Evolutionary conservation across 64 coral and sea anemone genomes (phyloP).

Genomic region (Catalaphyllia jardinei): DNA sequence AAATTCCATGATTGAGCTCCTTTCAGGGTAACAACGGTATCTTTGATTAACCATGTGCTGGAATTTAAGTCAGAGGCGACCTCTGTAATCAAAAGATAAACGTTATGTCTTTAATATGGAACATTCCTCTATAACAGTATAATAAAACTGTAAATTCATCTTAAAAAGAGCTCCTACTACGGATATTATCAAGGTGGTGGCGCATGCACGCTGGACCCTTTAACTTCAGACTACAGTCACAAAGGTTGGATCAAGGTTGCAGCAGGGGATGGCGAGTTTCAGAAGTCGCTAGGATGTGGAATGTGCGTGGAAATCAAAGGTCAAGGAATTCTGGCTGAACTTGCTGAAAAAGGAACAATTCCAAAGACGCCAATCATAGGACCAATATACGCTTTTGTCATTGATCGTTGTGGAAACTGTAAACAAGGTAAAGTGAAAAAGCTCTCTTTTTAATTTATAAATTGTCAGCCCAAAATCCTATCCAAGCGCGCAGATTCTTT

Average conservation of each 20-base stretch:
- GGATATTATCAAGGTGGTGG: constrained; percentile 53
- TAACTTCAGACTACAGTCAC: constrained; percentile 57
- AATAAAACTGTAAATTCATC: neutral
- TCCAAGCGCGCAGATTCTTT: too few species aligned
- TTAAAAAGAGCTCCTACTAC: constrained; percentile 43
- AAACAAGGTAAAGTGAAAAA: constrained; percentile 16
- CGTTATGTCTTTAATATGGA: neutral
- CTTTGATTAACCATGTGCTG: too few species aligned
- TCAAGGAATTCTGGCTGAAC: constrained; percentile 34
- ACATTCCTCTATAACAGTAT: neutral
- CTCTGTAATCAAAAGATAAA: too few species aligned
- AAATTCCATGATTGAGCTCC: too few species aligned
- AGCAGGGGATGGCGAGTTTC: constrained; percentile 33
- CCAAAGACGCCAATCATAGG: constrained; percentile 49
- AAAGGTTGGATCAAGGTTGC: constrained; percentile 62
- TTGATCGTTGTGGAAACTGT: constrained; percentile 59
- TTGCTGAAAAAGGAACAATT: constrained; percentile 4
- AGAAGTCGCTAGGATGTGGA: constrained; percentile 64
- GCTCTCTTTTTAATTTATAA: neutral
- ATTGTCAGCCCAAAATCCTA: too few species aligned
- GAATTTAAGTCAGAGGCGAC: too few species aligned
- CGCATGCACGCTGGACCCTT: constrained; percentile 49
- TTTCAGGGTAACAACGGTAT: too few species aligned
- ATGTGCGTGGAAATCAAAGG: constrained; percentile 67
- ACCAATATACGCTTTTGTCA: constrained; percentile 43